These are phyloP conservation scores for Lathamus discolor DNA, from an alignment of 2,113 vertebrate species.

Conservation along the genomic window DNA sequence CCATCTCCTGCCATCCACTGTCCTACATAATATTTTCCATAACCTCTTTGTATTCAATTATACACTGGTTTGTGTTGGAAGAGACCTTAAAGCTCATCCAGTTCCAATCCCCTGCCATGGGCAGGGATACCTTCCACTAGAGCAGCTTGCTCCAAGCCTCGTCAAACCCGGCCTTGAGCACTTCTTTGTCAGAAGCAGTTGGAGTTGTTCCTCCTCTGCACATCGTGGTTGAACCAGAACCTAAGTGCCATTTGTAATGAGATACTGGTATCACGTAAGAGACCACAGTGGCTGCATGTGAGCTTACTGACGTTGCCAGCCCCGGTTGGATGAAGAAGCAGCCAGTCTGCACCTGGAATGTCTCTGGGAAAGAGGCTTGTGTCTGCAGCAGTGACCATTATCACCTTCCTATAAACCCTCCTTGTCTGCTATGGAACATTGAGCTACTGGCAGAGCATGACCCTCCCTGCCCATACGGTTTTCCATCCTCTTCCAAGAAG, in stretches of 20 bases:
- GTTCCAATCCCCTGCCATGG: not conserved
- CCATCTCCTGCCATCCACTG: not conserved
- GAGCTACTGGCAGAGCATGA: not conserved
- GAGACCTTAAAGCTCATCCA: not conserved
- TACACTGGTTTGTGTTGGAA: not conserved
- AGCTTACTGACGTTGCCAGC: not conserved
- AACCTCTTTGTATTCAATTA: not conserved
- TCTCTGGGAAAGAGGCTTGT: not conserved
- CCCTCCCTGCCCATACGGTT: not conserved
- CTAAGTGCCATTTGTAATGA: not conserved
- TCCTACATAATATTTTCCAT: not conserved
- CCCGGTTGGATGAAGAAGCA: not conserved
- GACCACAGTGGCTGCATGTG: not conserved
- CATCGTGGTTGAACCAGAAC: not conserved
- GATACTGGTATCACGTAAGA: not conserved
- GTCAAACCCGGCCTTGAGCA: not conserved
- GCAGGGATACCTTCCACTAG: not conserved
- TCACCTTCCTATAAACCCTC: not conserved
- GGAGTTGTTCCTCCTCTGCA: not conserved
- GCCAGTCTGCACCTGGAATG: not conserved
- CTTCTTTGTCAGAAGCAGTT: not conserved
- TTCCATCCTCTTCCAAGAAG: not conserved
- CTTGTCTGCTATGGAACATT: not conserved
- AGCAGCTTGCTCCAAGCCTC: not conserved
- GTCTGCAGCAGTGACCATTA: accelerated